Evolutionary conservation across 2,797 vertebrate genomes (phyloP), one percentile per base, ranked within the genome.

Genomic region (Amphiprion clarkii): DNA sequence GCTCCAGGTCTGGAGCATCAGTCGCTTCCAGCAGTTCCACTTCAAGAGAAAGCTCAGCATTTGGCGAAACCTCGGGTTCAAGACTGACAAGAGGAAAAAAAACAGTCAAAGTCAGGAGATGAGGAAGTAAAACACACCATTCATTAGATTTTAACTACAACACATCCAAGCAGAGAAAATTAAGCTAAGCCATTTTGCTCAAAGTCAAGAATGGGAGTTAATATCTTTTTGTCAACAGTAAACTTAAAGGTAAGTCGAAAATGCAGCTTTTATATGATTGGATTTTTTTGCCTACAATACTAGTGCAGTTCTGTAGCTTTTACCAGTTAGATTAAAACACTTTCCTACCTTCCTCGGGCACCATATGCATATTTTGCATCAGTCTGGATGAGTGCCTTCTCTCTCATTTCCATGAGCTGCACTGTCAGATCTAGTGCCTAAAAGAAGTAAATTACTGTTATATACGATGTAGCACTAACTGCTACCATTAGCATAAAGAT

Each of bases 381-480:
- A 5, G 96, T 94, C n/a, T 92, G 73, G 27, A 99, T 92, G 55
- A 97, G 82, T 5, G 96, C 96, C 0, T 93, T 97, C 89, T 99
- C 98, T 2, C 94, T 94, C 71, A 95, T 91, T 25, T 97, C 96
- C 97, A 99, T 95, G 55, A 99, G 95, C 75, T 97, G 96, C 59
- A 97, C 96, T 0, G 96, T 95, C 59, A 99, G 94, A 91, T 99
- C 98, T 91, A 99, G 88, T 1, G 96, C 97, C 98, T 99, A 77
- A 54, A 82, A 55, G 33, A 4, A 56, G 5, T 31, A 57, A 66
- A 46, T 58, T 17, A 78, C n/a, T 4, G 16, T 57, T 31, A 54
- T 5, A 17, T 8, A 55, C 14, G 58, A 48, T 9, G 3, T 8
- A 29, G 69, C 21, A 67, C 11, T 5, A 48, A 29, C 3, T 44